A percentile compares a stretch with the other conserved stretches of the same genome.
phyloP scores from a whole-genome alignment of 2,113 vertebrate species.

The Laticauda colubrina region DNA sequence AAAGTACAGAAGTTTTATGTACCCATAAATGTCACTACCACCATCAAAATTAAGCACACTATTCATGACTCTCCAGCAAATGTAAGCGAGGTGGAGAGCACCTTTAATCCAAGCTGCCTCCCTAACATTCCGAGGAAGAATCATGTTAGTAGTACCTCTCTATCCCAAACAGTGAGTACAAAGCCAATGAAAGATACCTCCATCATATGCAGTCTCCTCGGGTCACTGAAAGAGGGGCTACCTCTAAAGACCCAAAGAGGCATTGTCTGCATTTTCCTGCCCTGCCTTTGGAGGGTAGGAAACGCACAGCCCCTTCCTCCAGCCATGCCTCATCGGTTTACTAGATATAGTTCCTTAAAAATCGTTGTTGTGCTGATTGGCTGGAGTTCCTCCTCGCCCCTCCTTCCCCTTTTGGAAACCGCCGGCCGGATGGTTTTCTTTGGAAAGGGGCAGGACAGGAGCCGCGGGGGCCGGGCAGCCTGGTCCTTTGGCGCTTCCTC shows the following conservation, averaged over 20 bases:
- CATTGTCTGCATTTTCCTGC: neutral
- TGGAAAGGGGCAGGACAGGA: conserved; percentile 15
- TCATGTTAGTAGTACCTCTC: neutral
- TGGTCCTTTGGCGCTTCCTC: neutral
- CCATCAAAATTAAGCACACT: neutral
- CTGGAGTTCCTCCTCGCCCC: neutral
- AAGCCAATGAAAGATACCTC: neutral
- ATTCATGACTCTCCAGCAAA: neutral
- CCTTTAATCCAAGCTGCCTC: neutral
- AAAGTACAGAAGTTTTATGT: neutral
- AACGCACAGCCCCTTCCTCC: neutral
- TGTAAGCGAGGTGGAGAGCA: neutral
- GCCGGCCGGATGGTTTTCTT: neutral
- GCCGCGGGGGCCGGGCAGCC: neutral
- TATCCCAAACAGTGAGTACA: neutral
- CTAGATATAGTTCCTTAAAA: neutral
- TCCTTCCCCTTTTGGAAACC: neutral
- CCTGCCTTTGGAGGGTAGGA: neutral
- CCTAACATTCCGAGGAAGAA: neutral
- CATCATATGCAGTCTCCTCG: neutral
- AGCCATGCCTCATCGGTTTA: neutral
- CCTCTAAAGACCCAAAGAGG: neutral
- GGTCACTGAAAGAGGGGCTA: neutral
- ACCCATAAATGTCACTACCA: neutral
- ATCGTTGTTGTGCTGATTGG: neutral